Base-by-base conservation (phyloP, 2,113 vertebrate genomes). In the Vireo altiloquus region DNA sequence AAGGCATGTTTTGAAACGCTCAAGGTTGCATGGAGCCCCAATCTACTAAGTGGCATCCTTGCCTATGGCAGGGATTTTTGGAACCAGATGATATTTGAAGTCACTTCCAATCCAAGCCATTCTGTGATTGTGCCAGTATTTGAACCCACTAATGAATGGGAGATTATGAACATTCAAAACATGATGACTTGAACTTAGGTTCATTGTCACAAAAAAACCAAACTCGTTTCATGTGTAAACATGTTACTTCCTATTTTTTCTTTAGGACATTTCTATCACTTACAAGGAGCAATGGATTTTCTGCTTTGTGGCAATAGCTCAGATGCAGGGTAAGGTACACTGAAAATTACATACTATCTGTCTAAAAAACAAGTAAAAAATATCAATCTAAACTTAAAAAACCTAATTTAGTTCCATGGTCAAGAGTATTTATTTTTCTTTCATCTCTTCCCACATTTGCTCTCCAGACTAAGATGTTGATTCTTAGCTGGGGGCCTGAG, bases 231-330 rank as follows among this genome's bases (percentile, higher is more conserved):
- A 1, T 65, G 68, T 64, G 18, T 95, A 69, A 77, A 69, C 7
- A 3, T 57, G 6, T 74, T 7, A 1, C n/a, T 61, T 79, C 4
- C 19, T 49, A 2, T 31, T 68, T 91, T 96, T 90, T 24, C 33
- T 90, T 95, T 96, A 98, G 98, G 49, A 15, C 82, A 98, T 91
- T 97, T 98, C 88, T 98, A 98, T 92, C 95, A 25, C 42, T 10
- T 97, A 95, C 94, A 98, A 54, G 98, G 96, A 82, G 78, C 96
- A 79, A 97, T 84, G 37, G 98, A 99, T 96, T 97, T 98, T 93
- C 96, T 99, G 70, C 98, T 99, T 85, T 99, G 99, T 98, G 99
- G 99, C 74, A 97, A 96, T 47, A 95, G 94, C 93, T 96, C 96
- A 92, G 98, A 98, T 94, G 98, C 99, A 89, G 99, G 99, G 99